Evolutionary conservation across 2,113 vertebrate species (phyloP).

Genomic region (Leucopsar rothschildi): DNA sequence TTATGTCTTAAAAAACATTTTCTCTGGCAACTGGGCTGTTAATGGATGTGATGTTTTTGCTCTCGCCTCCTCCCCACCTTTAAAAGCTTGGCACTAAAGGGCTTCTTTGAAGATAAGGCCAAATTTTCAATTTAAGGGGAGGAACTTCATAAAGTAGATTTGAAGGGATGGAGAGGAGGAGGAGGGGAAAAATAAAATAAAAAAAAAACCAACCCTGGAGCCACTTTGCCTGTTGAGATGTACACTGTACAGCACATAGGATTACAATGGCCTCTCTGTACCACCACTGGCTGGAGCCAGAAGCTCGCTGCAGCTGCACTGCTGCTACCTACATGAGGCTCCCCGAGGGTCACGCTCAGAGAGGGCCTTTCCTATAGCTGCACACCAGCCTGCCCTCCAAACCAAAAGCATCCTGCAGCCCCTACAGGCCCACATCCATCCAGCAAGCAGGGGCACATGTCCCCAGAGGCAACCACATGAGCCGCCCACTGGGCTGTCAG

Average conservation of each 20-base stretch:
- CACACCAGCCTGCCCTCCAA: not conserved
- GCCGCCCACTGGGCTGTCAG: not conserved
- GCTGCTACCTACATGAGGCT: not conserved
- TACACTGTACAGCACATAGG: conserved; percentile 32
- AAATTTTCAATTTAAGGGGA: conserved; percentile 68
- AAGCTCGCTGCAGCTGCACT: conserved; percentile 34
- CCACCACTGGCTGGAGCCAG: conserved; percentile 43
- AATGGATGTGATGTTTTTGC: conserved; percentile 57
- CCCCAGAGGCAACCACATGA: not conserved
- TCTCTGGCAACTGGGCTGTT: conserved; percentile 67
- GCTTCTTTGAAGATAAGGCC: conserved; percentile 74
- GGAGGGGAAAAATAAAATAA: not conserved
- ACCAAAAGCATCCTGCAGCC: not conserved
- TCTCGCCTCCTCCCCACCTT: conserved; percentile 58
- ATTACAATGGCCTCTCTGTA: conserved; percentile 59
- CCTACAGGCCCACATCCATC: not conserved
- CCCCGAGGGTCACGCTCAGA: not conserved
- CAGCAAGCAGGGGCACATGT: rapidly evolving
- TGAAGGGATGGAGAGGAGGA: conserved; percentile 62
- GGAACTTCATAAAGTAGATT: conserved; percentile 73
- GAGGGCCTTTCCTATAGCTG: not conserved
- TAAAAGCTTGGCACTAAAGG: conserved; percentile 68
- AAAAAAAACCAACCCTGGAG: not conserved
- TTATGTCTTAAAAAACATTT: conserved; percentile 68
- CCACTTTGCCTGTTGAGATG: conserved; percentile 55